Percentiles rank a stretch among this genome's conserved stretches.
phyloP scores from a whole-genome alignment of 1,140 invertebrate genomes.

The Rhopalosiphum padi region DNA sequence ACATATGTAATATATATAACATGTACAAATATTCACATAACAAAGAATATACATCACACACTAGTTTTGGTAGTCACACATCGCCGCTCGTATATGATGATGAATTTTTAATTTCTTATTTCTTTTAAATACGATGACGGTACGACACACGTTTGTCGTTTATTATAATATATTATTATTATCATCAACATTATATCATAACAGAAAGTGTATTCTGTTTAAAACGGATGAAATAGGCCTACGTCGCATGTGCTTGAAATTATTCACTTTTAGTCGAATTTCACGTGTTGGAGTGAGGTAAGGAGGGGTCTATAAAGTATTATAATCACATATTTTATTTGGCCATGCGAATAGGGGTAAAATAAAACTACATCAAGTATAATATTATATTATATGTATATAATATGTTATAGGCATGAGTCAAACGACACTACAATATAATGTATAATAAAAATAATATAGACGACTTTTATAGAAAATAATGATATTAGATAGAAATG shows the following conservation, averaged over 20 bases:
- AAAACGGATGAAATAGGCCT: neutral
- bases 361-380: constrained; percentile 8
- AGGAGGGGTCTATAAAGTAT: neutral
- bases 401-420: constrained; percentile 9
- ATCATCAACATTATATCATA: neutral
- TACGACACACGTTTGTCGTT: neutral
- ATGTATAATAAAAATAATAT: neutral
- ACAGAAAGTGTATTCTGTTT: neutral
- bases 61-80: constrained; percentile 48
- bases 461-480: neutral
- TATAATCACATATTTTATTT: neutral
- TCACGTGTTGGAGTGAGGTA: neutral
- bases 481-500: neutral
- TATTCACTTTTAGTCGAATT: neutral
- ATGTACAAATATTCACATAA: neutral
- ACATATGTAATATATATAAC: neutral
- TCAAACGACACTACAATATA: neutral
- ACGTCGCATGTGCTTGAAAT: neutral
- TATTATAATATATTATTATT: neutral
- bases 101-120: constrained; percentile 15
- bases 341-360: neutral
- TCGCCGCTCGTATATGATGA: constrained; percentile 24
- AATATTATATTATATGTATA: neutral
- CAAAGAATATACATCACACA: constrained; percentile 1
- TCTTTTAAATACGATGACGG: neutral